Evolutionary conservation across 2,113 vertebrate genomes (phyloP).

Genomic region (Cyanoderma ruficeps): DNA sequence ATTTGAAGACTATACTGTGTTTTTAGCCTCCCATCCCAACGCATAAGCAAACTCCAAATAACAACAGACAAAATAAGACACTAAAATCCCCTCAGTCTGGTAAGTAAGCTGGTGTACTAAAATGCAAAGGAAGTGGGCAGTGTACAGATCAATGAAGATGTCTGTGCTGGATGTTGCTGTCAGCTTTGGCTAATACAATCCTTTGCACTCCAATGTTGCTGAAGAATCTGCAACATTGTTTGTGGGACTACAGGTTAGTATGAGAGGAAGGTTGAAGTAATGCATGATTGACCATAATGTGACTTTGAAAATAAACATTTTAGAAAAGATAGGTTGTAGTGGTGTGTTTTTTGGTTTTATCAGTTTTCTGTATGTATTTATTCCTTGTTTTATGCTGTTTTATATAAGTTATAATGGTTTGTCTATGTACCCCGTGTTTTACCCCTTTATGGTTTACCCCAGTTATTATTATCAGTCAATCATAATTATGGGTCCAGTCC

Average conservation of each 20-base stretch:
- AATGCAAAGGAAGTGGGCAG: neutral
- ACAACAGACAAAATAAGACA: neutral
- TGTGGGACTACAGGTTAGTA: neutral
- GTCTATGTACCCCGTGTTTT: too few relatives aligned
- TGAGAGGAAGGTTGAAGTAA: neutral
- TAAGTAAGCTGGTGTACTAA: neutral
- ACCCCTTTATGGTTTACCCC: too few relatives aligned
- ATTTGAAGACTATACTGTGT: neutral
- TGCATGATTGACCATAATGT: neutral
- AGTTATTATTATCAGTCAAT: too few relatives aligned
- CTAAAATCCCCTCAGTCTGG: neutral
- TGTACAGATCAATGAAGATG: neutral
- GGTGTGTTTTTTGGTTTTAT: too few relatives aligned
- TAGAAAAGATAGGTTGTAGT: neutral
- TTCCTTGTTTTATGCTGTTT: too few relatives aligned
- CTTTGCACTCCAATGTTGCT: neutral
- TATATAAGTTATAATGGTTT: too few relatives aligned
- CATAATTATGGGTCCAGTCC: too few relatives aligned
- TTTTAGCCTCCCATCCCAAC: neutral
- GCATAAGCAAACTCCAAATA: neutral
- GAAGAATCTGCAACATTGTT: neutral
- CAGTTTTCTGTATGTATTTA: too few relatives aligned
- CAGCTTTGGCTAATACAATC: neutral
- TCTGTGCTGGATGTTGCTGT: neutral
- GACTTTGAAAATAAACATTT: conserved; percentile 34